Conservation (phyloP, 2,888 invertebrate genomes). For the Perizoma affinitatum region DNA sequence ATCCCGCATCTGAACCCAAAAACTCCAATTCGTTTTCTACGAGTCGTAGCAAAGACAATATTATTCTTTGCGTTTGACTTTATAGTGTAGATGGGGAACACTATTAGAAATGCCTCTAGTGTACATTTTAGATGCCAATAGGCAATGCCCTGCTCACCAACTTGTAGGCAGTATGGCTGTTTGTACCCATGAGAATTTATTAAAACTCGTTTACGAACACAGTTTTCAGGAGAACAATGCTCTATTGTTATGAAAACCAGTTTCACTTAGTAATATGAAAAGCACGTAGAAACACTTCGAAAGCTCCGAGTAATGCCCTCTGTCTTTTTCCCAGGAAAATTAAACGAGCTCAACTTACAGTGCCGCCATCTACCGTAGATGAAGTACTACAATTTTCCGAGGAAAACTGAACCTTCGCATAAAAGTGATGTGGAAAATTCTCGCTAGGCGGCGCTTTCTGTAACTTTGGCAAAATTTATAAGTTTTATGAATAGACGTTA, state of each 20-base stretch:
- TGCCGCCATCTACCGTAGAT: conserved; percentile 14
- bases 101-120: too few species aligned
- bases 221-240: conserved; percentile 16
- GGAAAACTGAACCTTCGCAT: conserved; percentile 1
- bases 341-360: conserved; percentile 6
- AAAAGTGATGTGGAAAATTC: conserved; percentile 6
- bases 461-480: background rate
- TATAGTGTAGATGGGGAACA: too few species aligned
- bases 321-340: conserved; percentile 12
- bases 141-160: too few species aligned
- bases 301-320: conserved; percentile 25
- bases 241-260: conserved; percentile 15
- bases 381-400: background rate
- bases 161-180: too few species aligned
- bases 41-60: too few species aligned
- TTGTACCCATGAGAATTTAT: too few species aligned
- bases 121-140: too few species aligned
- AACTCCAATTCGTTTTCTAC: conserved; percentile 12
- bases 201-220: conserved; percentile 2
- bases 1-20: conserved; percentile 11
- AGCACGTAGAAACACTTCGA: background rate
- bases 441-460: conserved; percentile 16
- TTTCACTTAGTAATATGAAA: conserved; percentile 4
- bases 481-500: too few species aligned
- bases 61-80: too few species aligned